Conservation (phyloP, 2,113 vertebrate species). For the Miniopterus natalensis region DNA sequence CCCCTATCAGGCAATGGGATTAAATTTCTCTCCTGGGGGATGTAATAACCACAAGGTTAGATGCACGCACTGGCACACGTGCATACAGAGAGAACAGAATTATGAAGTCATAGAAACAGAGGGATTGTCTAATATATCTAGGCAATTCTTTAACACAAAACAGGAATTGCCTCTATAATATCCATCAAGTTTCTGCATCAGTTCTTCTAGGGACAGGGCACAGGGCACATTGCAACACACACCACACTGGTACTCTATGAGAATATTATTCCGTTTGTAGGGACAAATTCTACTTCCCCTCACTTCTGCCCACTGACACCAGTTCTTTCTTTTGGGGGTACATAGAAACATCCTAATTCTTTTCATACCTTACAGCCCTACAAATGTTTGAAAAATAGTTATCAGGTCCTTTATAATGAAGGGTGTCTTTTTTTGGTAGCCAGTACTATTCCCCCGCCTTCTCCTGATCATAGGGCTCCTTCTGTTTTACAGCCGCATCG, state of each 20-base stretch:
- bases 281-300: not conserved
- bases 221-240: not conserved
- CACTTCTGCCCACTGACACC: not conserved
- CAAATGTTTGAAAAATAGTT: not conserved
- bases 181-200: not conserved
- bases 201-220: not conserved
- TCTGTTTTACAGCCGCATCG: not conserved
- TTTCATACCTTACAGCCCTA: not conserved
- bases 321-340: not conserved
- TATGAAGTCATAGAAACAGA: slow-evolving; percentile 14
- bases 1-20: slow-evolving; percentile 5
- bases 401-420: not conserved
- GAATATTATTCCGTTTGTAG: not conserved
- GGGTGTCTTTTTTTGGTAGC: not conserved
- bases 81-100: not conserved
- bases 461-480: not conserved
- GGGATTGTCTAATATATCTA: not conserved
- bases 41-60: not conserved
- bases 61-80: not conserved
- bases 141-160: not conserved
- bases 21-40: slow-evolving; percentile 35
- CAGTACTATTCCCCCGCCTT: not conserved
- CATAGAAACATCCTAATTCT: not conserved
- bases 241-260: not conserved
- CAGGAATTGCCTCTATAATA: not conserved